Evolutionary conservation across 2,888 invertebrate genomes (phyloP).

Genomic region (Zygogramma bicolorata): DNA sequence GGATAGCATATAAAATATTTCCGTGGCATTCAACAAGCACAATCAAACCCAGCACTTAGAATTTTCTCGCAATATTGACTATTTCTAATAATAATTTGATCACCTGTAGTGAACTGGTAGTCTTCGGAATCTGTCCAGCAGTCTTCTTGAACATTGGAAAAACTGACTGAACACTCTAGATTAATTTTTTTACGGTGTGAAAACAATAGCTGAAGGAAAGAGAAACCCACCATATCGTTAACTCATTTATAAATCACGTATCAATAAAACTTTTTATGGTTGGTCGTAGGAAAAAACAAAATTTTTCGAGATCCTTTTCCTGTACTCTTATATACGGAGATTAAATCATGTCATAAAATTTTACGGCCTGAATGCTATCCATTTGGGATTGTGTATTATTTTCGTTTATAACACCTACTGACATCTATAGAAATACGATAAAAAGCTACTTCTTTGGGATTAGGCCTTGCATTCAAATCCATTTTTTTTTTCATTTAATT

Average conservation of each 20-base stretch:
- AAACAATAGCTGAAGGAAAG: no score
- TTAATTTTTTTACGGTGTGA: no score
- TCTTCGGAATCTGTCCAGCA: no score
- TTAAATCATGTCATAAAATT: slow-evolving; percentile 18
- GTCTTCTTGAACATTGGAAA: no score
- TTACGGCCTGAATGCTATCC: slow-evolving; percentile 8
- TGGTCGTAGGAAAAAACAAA: neutral
- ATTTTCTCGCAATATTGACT: no score
- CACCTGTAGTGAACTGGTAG: no score
- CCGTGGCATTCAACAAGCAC: no score
- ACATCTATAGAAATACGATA: slow-evolving; percentile 13
- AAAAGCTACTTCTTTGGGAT: slow-evolving; percentile 10
- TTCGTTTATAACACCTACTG: slow-evolving; percentile 21
- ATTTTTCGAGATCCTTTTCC: neutral
- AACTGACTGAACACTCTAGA: no score
- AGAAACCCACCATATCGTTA: neutral
- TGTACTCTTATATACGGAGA: neutral
- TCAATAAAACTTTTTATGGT: slow-evolving; percentile 3
- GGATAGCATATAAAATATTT: no score
- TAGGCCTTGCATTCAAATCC: slow-evolving; percentile 13
- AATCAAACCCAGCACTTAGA: no score
- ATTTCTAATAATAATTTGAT: no score
- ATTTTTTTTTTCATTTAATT: slow-evolving; percentile 18
- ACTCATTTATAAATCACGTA: slow-evolving; percentile 1
- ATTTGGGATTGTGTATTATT: slow-evolving; percentile 15